phyloP scores from a whole-genome alignment of 2,888 invertebrate species.

The Cecidostiba fungosa region DNA sequence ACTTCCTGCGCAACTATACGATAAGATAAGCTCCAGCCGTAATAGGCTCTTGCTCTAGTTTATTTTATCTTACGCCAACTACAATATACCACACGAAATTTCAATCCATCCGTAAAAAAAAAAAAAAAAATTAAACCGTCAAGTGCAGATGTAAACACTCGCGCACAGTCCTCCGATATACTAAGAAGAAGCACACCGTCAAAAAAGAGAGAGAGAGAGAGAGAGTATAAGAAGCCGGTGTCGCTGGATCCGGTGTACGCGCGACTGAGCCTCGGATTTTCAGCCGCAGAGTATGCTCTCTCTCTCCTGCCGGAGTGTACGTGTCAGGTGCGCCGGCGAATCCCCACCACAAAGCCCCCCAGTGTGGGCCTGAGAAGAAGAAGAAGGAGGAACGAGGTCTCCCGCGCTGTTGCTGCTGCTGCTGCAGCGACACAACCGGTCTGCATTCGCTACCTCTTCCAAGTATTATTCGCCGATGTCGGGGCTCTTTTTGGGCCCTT shows the following conservation, averaged over 20 bases:
- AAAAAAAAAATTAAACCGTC: neutral
- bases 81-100: neutral
- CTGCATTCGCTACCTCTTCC: conserved; percentile 45
- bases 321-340: conserved; percentile 56
- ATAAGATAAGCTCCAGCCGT: conserved; percentile 24
- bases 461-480: neutral
- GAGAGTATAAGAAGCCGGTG: neutral
- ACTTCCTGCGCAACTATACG: conserved; percentile 30
- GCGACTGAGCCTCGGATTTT: conserved; percentile 70
- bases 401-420: conserved; percentile 21
- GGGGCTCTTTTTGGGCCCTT: neutral
- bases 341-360: conserved; percentile 52
- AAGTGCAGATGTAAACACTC: neutral
- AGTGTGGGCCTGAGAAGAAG: conserved; percentile 2
- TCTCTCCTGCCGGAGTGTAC: conserved; percentile 64
- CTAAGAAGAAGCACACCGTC: neutral
- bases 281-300: conserved; percentile 56
- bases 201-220: neutral
- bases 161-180: neutral
- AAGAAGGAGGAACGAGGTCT: conserved; percentile 42
- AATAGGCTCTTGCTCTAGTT: conserved; percentile 5
- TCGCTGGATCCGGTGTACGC: conserved; percentile 62
- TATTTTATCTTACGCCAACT: neutral
- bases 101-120: neutral
- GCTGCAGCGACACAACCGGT: conserved; percentile 56